Base-by-base conservation (phyloP, 1,140 invertebrate species). In the Papilio helenus region DNA sequence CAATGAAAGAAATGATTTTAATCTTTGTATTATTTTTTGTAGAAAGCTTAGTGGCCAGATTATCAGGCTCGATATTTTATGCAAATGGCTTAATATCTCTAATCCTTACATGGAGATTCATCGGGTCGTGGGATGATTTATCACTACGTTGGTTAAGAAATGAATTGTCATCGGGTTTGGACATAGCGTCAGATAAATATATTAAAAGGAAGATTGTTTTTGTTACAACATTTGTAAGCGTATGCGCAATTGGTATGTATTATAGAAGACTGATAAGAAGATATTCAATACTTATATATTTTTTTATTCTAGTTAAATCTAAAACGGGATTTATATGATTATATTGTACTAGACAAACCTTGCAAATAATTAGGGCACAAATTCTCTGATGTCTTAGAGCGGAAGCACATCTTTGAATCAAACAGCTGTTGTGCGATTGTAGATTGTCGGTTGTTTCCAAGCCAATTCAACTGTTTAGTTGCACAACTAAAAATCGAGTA, bases 51-150 rank as follows among this genome's bases (percentile, higher is more conserved):
- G 81, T 83, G 39, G 88, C 83, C 10, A 85, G 90, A 29, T 73
- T 94, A 2, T 92, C 92, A 4, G 92, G 91, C 9, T 81, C 87
- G 20, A 88, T 94, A 78, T 94, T 93, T 79, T 94, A 94, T 68
- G 88, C 85, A 3, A 94, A 94, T 58, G 87, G 85, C 9, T 72
- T 92, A 8, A 42, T 92, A 58, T 94, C 92, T 0, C 72, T 90
- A 34, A 72, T 90, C 10, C 51, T 92, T 0, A 89, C 83, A 1
- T 89, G 87, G 85, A 88, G 74, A 44, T 84, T 91, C 9, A 73
- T 89, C 5, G 80, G 79, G 10, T 82, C 82, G 3, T 94, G 91
- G 91, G 79, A 86, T 58, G 72, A 23, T 3, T 51, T 92, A 5
- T 87, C 86, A 0, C 20, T 26, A 16, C 79, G 77, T 42, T 93